These are phyloP conservation scores for Ceratotherium simum DNA, from an alignment of 2,113 vertebrate species.

Conservation along the genomic window DNA sequence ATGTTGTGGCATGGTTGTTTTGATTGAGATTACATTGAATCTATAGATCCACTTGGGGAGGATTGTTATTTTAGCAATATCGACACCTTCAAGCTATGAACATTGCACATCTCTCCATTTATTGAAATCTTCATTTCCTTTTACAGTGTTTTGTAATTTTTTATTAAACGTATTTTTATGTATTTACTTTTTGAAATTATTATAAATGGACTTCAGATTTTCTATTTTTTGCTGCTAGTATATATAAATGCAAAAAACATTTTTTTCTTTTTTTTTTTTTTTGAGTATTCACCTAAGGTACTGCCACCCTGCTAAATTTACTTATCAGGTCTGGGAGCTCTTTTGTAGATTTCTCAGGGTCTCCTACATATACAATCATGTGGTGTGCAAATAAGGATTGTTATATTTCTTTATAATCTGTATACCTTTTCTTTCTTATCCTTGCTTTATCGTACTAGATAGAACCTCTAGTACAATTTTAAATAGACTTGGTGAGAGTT, in stretches of 20 bases:
- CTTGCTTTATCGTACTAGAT: neutral
- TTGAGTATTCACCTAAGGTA: neutral
- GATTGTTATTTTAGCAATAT: neutral
- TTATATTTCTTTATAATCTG: neutral
- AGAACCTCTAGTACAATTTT: neutral
- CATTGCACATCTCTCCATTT: neutral
- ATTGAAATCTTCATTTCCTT: neutral
- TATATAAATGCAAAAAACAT: neutral
- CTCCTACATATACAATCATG: neutral
- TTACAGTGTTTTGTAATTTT: neutral
- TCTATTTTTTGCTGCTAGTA: neutral
- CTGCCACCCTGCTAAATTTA: neutral
- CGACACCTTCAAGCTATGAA: neutral
- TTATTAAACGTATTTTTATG: neutral
- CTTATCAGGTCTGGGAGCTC: neutral
- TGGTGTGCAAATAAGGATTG: neutral
- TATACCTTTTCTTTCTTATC: neutral
- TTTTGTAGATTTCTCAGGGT: neutral
- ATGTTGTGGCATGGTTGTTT: neutral
- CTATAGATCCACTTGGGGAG: neutral
- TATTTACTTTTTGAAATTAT: neutral
- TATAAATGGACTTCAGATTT: neutral
- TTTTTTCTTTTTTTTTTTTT: neutral
- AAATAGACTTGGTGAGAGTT: neutral
- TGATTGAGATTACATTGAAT: neutral